Percentiles rank a stretch among this genome's conserved stretches.
phyloP scores from a whole-genome alignment of 2,888 invertebrate species.

The Tillus elongatus region DNA sequence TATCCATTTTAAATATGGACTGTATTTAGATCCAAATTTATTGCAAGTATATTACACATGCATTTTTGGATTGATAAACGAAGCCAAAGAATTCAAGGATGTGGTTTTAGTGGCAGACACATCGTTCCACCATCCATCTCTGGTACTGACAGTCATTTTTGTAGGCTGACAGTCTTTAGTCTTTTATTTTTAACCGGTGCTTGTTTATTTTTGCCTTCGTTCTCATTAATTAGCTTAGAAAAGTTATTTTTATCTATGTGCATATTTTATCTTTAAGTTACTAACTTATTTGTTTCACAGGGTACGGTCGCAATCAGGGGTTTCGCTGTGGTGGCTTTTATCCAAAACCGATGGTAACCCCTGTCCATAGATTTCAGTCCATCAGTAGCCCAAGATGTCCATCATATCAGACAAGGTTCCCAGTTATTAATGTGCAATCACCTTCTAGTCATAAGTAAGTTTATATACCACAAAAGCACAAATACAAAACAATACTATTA shows the following conservation, averaged over 20 bases:
- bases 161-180: not conserved
- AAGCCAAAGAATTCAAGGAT: constrained; percentile 64
- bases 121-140: constrained; percentile 52
- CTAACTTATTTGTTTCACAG: too few species aligned
- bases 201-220: too few species aligned
- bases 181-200: too few species aligned
- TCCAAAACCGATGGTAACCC: constrained; percentile 59
- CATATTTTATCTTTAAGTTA: too few species aligned
- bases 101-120: constrained; percentile 61
- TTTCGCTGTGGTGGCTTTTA: constrained; percentile 26
- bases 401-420: not conserved
- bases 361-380: constrained; percentile 60
- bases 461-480: too few species aligned
- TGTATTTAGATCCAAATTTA: too few species aligned
- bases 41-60: too few species aligned
- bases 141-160: constrained; percentile 32
- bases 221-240: too few species aligned
- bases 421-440: not conserved
- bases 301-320: constrained; percentile 29
- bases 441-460: not conserved
- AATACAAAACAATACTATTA: too few species aligned
- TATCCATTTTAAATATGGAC: too few species aligned
- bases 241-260: too few species aligned
- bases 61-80: constrained; percentile 86
- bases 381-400: not conserved